Base-by-base conservation (phyloP, 2,113 vertebrate species). In the Oenanthe melanoleuca region DNA sequence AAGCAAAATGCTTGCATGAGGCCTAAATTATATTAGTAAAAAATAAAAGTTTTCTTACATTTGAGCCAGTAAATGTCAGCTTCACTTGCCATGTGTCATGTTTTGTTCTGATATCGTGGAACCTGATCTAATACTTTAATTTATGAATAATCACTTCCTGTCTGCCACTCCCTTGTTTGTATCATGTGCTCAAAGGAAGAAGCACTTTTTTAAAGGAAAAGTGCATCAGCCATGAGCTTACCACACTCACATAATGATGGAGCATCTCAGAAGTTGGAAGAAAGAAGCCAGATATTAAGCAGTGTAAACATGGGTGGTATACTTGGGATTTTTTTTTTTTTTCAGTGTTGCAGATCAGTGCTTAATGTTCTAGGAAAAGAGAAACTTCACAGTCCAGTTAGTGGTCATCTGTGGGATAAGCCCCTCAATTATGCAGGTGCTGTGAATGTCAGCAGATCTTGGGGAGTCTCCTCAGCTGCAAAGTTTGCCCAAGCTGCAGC, bases 81-180 rank as follows among this genome's bases (percentile, higher is more conserved):
- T 81, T 81, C 9, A 12, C 37, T 91, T 84, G 72, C n/a, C 8
- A 6, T 93, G 61, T 89, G 71, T 95, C 84, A 44, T 71, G 70
- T 86, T 95, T 89, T 90, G 74, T 90, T 93, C 85, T 88, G 86
- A 33, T 97, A 88, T 92, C 57, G 5, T 37, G 64, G 77, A 86
- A 87, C 49, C 53, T 89, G 73, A 96, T 95, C 91, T 95, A 83
- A 93, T 89, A 88, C 44, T 80, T 92, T 89, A 75, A 95, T 93
- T 96, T 95, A 70, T 91, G 88, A 93, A 87, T 93, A 91, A 93
- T 95, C 83, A 5, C 57, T 95, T 96, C 95, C 95, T 93, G 80
- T 49, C 92, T 92, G 91, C 95, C 95, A 78, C 91, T 96, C 96
- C 95, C 95, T 81, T 95, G 92, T 93, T 96, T 96, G 57, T 87